Evolutionary conservation across 2,888 invertebrate genomes (phyloP).

Genomic region (Chrysopilus asiliformis): DNA sequence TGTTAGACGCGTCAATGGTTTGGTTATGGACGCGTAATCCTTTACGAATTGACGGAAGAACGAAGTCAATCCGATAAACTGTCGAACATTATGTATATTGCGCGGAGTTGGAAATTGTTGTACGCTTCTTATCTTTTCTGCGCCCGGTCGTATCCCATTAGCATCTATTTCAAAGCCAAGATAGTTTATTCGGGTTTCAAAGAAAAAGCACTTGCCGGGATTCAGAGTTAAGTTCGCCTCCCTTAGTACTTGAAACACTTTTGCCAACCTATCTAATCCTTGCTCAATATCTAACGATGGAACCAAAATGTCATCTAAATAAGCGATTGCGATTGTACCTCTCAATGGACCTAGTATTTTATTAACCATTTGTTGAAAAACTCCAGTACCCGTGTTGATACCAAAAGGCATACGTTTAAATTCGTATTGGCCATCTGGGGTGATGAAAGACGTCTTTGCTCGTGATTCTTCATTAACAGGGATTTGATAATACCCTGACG

Average conservation of each 20-base stretch:
- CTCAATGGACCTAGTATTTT: no score
- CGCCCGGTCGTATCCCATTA: constrained; percentile 12
- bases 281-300: constrained; percentile 15
- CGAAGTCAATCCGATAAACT: constrained; percentile 19
- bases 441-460: constrained; percentile 19
- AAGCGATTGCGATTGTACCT: constrained; percentile 5
- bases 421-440: no score
- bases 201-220: constrained; percentile 15
- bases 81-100: constrained; percentile 13
- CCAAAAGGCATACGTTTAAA: no score
- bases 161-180: constrained; percentile 13
- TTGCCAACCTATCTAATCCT: constrained; percentile 5
- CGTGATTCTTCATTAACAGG: constrained; percentile 13
- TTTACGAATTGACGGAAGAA: constrained; percentile 19
- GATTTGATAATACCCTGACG: no score
- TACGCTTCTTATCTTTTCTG: constrained; percentile 10
- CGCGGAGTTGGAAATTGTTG: constrained; percentile 11
- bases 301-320: constrained; percentile 15
- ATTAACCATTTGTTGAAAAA: no score
- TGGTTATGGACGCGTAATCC: constrained; percentile 11
- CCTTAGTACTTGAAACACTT: not conserved
- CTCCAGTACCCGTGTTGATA: no score
- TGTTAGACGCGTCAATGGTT: constrained; percentile 14
- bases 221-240: constrained; percentile 7
- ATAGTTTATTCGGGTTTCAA: constrained; percentile 16